Percentiles rank a stretch among this genome's conserved stretches.
Evolutionary conservation across 2,113 vertebrate genomes (phyloP).

Genomic region (Sphaerodactylus townsendi): DNA sequence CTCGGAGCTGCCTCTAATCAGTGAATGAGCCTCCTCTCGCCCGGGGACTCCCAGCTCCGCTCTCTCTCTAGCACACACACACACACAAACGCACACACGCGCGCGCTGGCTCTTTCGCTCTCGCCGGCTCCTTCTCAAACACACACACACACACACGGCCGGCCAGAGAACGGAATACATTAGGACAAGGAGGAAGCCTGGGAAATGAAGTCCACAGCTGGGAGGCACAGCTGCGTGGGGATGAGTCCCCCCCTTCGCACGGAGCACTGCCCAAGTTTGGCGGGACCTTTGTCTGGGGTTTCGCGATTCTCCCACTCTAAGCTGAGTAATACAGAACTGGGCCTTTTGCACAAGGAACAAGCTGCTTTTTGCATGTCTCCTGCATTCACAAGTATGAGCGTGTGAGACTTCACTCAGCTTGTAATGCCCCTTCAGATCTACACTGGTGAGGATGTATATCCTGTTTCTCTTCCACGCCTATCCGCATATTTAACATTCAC

Average conservation of each 20-base stretch:
- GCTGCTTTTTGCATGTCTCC: neutral
- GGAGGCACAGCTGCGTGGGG: slow-evolving; percentile 44
- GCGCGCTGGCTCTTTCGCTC: slow-evolving; percentile 4
- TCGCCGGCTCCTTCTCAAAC: slow-evolving; percentile 54
- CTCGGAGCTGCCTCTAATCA: slow-evolving; percentile 86
- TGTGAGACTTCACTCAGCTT: neutral
- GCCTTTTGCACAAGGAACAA: neutral
- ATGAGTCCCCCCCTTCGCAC: neutral
- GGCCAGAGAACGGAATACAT: slow-evolving; percentile 84
- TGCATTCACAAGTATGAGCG: neutral
- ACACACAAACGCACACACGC: slow-evolving; percentile 64
- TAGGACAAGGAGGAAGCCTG: slow-evolving; percentile 82
- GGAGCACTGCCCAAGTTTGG: neutral
- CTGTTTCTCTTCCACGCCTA: neutral
- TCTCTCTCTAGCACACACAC: slow-evolving; percentile 37
- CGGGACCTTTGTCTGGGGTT: neutral
- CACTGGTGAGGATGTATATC: no score
- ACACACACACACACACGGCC: slow-evolving; percentile 70
- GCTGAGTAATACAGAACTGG: neutral
- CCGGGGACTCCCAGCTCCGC: slow-evolving; percentile 70
- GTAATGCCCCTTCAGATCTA: neutral
- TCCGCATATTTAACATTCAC: neutral
- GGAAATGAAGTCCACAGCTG: slow-evolving; percentile 82
- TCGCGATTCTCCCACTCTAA: neutral
- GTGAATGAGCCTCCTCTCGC: slow-evolving; percentile 87